Evolutionary conservation across 2,797 vertebrate species (phyloP).

Genomic region (Poeciliopsis infans): DNA sequence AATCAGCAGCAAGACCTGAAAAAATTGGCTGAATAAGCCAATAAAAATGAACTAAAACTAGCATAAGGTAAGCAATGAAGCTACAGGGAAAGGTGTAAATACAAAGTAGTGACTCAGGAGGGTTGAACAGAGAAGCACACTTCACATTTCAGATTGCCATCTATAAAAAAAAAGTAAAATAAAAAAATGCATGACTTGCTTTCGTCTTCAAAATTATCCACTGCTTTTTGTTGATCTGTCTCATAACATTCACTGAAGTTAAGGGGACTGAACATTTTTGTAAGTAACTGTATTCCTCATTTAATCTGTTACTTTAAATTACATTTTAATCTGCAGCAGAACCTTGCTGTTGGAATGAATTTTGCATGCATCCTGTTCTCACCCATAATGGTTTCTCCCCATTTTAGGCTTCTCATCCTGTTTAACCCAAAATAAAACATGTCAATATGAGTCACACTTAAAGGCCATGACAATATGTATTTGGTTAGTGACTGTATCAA

Average conservation of each 20-base stretch:
- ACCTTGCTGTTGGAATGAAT: background rate
- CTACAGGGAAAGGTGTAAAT: background rate
- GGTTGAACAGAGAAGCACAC: background rate
- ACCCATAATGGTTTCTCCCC: constrained; percentile 26
- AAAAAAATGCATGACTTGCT: background rate
- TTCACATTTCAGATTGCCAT: background rate
- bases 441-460: constrained; percentile 33
- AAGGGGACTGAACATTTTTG: background rate
- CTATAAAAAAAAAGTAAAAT: background rate
- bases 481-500: constrained; percentile 29
- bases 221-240: background rate
- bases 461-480: constrained; percentile 30
- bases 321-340: background rate
- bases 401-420: constrained; percentile 13
- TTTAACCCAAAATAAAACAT: constrained; percentile 32
- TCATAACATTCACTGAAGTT: background rate
- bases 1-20: background rate
- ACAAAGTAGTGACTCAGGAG: background rate
- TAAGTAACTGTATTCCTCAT: background rate
- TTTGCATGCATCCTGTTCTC: background rate
- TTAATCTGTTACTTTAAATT: constrained; percentile 2
- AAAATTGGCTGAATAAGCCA: background rate
- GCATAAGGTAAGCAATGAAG: background rate
- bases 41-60: background rate
- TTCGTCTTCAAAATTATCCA: background rate